Evolutionary conservation across 2,797 vertebrate species (phyloP), one percentile per base, ranked within the genome.

Genomic region (Hyperoplus immaculatus): DNA sequence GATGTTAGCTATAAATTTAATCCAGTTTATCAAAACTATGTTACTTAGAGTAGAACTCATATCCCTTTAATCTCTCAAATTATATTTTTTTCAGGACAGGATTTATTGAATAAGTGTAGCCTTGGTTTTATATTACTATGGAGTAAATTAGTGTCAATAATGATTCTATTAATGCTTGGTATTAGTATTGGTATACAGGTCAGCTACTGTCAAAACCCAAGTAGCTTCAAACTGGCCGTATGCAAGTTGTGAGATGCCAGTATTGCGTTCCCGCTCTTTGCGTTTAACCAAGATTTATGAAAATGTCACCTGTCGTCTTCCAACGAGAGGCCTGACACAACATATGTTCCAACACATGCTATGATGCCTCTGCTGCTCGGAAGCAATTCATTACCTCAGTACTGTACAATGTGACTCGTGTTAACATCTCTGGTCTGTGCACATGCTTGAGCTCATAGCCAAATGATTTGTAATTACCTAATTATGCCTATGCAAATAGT

Each of bases 401-500:
- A 90, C 94, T 88, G 94, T 95, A 93, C 89, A 91, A 89, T 81
- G 91, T 84, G 93, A 92, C 89, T 93, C 84, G 88, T 93, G 93
- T 84, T 29, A 87, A 92, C 88, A 80, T 94, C 91, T 88, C 88
- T 91, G 92, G 89, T 95, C 93, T 92, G 89, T 92, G 94, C 94
- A 94, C 96, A 95, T 92, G 94, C 95, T 95, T 88, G 86, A 95
- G 93, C 95, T 96, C 95, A 92, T 94, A 95, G 95, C 94, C 95
- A 96, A 95, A 96, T 94, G 95, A 95, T 96, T 96, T 96, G 95
- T 96, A 96, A 96, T 96, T 96, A 96, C 95, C 95, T 96, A 96
- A 97, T 96, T 96, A 97, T 95, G 93, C 94, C 94, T 96, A 96
- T 95, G 96, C 96, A 96, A 96, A 96, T 96, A 96, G 95, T 90